phyloP scores from a whole-genome alignment of 2,888 invertebrate genomes.

The Pseudococcus longispinus region DNA sequence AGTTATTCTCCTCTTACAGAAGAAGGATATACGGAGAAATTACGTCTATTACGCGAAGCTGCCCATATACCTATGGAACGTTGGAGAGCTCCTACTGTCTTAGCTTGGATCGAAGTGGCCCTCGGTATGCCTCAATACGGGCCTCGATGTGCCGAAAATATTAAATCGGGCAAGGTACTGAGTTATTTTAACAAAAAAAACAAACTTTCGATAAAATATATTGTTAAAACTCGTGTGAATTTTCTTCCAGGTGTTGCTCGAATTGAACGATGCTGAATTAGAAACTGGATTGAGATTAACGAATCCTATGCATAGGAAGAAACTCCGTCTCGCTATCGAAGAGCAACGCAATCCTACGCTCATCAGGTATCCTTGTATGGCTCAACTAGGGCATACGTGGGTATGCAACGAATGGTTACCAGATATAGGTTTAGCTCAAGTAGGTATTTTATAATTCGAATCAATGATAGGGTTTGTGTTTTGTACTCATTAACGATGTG shows the following conservation, averaged over 20 bases:
- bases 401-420: constrained; percentile 92
- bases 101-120: constrained; percentile 93
- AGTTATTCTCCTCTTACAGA: constrained; percentile 73
- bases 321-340: constrained; percentile 89
- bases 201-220: neutral
- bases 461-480: neutral
- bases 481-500: neutral
- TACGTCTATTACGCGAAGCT: constrained; percentile 79
- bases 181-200: neutral
- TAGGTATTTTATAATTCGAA: constrained; percentile 61
- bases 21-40: constrained; percentile 79
- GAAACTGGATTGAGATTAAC: constrained; percentile 89
- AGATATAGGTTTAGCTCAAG: constrained; percentile 85
- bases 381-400: constrained; percentile 90
- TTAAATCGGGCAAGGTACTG: constrained; percentile 91
- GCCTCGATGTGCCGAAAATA: constrained; percentile 86
- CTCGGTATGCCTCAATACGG: constrained; percentile 95
- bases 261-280: constrained; percentile 88
- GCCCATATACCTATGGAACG: constrained; percentile 84
- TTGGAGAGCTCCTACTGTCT: constrained; percentile 91
- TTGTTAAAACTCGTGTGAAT: neutral
- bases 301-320: constrained; percentile 92
- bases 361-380: constrained; percentile 86
- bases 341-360: constrained; percentile 87
- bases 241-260: constrained; percentile 78